Evolutionary conservation across 2,797 vertebrate genomes (phyloP).

Genomic region (Anguilla megastoma): DNA sequence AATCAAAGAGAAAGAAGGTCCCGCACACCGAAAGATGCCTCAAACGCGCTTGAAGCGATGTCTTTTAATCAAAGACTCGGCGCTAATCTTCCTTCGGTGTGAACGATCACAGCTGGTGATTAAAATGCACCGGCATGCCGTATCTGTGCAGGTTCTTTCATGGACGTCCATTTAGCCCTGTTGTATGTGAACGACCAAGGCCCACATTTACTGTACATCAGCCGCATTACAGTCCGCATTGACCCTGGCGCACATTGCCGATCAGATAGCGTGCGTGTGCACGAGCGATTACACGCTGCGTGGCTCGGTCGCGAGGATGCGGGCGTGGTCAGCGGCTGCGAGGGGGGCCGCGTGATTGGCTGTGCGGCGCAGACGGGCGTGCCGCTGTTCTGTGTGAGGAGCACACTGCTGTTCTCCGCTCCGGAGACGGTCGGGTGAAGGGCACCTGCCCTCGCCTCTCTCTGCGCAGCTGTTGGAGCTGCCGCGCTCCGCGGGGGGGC

Average conservation of each 20-base stretch:
- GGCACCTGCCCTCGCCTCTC: not conserved
- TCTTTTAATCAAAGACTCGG: too few species aligned
- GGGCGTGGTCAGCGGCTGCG: not conserved
- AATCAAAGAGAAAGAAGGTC: too few species aligned
- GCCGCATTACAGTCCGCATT: not conserved
- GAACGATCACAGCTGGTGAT: not conserved
- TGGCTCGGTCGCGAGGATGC: not conserved
- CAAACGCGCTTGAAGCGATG: too few species aligned
- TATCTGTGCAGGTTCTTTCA: not conserved
- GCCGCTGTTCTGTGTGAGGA: not conserved
- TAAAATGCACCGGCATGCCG: not conserved
- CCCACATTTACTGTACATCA: not conserved
- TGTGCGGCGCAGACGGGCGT: conserved; percentile 3
- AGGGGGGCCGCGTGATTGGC: not conserved
- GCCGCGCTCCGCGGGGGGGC: not conserved
- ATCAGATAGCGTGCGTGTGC: not conserved
- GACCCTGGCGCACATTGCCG: not conserved
- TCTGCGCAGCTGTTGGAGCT: not conserved
- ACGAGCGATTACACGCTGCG: not conserved
- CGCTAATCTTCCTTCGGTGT: too few species aligned
- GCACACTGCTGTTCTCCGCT: not conserved
- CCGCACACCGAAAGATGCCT: too few species aligned
- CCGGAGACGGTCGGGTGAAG: not conserved
- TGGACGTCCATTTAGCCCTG: not conserved
- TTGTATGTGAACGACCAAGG: not conserved